Evolutionary conservation across 2,113 vertebrate genomes (phyloP).

Genomic region (Tyto alba): DNA sequence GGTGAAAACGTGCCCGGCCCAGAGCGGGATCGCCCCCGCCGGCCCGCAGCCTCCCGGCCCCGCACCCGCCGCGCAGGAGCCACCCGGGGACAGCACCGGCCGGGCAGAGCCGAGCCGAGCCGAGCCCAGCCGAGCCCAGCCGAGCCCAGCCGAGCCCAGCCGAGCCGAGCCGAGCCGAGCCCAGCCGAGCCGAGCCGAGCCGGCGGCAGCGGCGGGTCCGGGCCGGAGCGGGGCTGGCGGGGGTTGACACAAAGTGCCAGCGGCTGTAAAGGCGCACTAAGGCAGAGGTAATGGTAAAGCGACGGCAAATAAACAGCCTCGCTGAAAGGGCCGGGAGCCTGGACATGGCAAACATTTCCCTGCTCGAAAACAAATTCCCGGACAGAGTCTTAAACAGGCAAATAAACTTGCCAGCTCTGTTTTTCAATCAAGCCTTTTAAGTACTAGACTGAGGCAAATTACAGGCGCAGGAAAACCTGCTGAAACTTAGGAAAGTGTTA

Average conservation of each 20-base stretch:
- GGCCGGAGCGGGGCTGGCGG: no score
- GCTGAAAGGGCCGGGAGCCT: conserved; percentile 32
- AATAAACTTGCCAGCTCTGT: conserved; percentile 55
- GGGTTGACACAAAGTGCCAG: background rate
- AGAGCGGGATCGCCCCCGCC: background rate
- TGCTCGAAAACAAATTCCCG: conserved; percentile 62
- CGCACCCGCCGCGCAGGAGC: background rate
- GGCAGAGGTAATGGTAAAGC: conserved; percentile 27
- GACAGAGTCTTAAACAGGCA: conserved; percentile 60
- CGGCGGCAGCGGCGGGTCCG: background rate
- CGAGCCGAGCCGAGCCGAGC: no score
- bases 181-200: background rate
- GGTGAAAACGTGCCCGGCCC: background rate
- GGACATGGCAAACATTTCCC: conserved; percentile 14
- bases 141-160: no score
- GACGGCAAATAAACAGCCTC: conserved; percentile 41
- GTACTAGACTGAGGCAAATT: conserved; percentile 17
- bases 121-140: background rate
- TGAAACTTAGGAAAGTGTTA: conserved; percentile 46
- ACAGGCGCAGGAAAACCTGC: background rate
- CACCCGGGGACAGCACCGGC: background rate
- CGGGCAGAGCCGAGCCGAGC: background rate
- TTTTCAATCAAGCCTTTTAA: conserved; percentile 52
- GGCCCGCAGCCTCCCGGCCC: background rate
- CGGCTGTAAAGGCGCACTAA: background rate